Evolutionary conservation across 1,140 invertebrate species (phyloP).

Genomic region (Intoshia linei): DNA sequence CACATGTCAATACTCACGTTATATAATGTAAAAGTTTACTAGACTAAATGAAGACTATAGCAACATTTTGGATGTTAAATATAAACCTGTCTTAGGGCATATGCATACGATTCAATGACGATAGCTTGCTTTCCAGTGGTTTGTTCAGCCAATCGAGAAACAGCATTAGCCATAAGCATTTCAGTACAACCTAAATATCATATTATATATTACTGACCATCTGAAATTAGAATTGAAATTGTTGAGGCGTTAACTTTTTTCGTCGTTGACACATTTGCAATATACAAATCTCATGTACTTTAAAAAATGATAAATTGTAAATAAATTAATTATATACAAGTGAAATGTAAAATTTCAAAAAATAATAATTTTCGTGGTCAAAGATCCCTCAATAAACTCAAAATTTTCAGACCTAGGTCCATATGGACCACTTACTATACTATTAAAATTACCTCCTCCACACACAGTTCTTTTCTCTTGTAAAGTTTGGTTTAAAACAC

Average conservation of each 20-base stretch:
- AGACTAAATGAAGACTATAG: background rate
- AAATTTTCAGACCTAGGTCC: background rate
- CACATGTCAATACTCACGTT: background rate
- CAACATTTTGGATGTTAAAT: background rate
- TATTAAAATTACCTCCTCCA: constrained; percentile 41
- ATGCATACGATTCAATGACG: constrained; percentile 76
- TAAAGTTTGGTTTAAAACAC: constrained; percentile 72
- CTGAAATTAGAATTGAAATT: constrained; percentile 2
- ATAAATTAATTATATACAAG: background rate
- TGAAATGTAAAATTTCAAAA: background rate
- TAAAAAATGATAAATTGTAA: too few relatives aligned
- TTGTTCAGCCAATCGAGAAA: constrained; percentile 41
- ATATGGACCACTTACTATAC: background rate
- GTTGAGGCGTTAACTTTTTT: background rate
- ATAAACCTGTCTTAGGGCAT: constrained; percentile 32
- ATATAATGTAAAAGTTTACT: background rate
- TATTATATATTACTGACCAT: background rate
- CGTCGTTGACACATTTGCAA: background rate
- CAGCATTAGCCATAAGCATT: constrained; percentile 74
- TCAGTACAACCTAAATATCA: constrained; percentile 29
- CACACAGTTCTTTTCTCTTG: constrained; percentile 58
- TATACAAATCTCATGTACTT: too few relatives aligned
- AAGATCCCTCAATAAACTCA: background rate
- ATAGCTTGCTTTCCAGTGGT: constrained; percentile 85
- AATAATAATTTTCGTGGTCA: background rate